Evolutionary conservation across 2,888 invertebrate genomes (phyloP), one percentile per base, ranked within the genome.

Genomic region (Cylindroiulus punctatus): DNA sequence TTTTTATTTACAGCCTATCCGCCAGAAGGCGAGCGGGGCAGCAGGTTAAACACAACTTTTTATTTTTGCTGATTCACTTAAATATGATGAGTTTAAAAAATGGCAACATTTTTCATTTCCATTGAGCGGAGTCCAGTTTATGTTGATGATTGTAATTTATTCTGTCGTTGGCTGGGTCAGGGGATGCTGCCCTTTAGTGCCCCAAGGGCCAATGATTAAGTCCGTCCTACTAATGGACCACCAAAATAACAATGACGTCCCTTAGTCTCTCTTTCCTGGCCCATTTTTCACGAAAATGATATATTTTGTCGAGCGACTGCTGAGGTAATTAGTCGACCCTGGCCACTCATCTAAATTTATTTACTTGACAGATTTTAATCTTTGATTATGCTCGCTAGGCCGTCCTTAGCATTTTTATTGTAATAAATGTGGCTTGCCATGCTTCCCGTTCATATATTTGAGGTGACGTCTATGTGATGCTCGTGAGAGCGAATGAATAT

Each of bases 271-370:
- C 26, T 76, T 52, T 76, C 76, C 76, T 76, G 30, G 30, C 12
- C 76, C 76, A 76, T 76, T 76, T 76, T 76, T 76, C 76, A 76
- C 76, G 30, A 26, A 30, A 76, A 76, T 76, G 76, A 76, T 76
- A 76, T 32, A 76, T 76, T 76, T 76, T 76, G 76, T 76, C 76
- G 30, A 76, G 76, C 76, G 76, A 30, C 76, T 76, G 76, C 76
- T 76, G 76, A 76, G 76, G 32, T 76, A 76, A 76, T 76, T 76
- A 76, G 14, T 76, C 76, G 76, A 76, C 76, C 76, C 76, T 76
- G 76, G 76, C 76, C 76, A 76, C 76, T 76, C 76, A 76, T 76
- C 76, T 76, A 76, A 76, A 76, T 76, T 76, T 76, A 76, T 76
- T 76, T 76, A 76, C 76, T 76, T 76, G 76, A 76, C 76, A 76